These are phyloP conservation scores for Atherinosoma microstoma DNA, from an alignment of 2,797 vertebrate genomes.

Conservation along the genomic window DNA sequence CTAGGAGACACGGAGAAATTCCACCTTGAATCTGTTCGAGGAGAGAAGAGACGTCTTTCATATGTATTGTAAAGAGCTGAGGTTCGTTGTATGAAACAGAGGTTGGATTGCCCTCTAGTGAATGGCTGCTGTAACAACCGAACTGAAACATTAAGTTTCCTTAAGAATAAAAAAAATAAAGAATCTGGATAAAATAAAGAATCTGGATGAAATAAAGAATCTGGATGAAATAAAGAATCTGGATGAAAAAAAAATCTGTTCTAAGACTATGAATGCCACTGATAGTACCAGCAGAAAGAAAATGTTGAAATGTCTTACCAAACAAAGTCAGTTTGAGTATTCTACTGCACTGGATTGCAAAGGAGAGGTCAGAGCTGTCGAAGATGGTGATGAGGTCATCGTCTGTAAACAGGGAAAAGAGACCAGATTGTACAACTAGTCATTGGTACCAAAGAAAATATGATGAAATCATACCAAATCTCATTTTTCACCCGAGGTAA, in stretches of 20 bases:
- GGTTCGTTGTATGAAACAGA: conserved; percentile 27
- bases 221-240: no score
- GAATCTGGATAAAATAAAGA: no score
- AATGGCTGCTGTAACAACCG: conserved; percentile 37
- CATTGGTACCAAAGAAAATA: neutral
- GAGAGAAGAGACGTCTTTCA: conserved; percentile 15
- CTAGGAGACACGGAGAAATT: conserved; percentile 13
- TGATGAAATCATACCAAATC: neutral
- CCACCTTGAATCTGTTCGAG: conserved; percentile 20
- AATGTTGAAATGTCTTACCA: conserved; percentile 86
- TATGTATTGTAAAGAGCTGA: conserved; percentile 1
- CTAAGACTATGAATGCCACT: neutral
- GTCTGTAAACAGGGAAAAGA: conserved; percentile 81
- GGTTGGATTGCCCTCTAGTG: conserved; percentile 73
- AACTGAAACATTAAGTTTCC: conserved; percentile 6
- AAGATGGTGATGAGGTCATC: conserved; percentile 99
- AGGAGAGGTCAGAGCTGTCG: conserved; percentile 99
- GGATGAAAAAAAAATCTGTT: no score
- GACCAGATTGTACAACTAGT: neutral
- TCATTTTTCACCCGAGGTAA: neutral
- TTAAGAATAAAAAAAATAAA: neutral
- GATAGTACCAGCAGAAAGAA: neutral
- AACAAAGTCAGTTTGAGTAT: conserved; percentile 99
- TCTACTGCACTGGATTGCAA: conserved; percentile 99
- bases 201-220: no score